Conservation (phyloP, 2,113 vertebrate species). For the Macrotus californicus region DNA sequence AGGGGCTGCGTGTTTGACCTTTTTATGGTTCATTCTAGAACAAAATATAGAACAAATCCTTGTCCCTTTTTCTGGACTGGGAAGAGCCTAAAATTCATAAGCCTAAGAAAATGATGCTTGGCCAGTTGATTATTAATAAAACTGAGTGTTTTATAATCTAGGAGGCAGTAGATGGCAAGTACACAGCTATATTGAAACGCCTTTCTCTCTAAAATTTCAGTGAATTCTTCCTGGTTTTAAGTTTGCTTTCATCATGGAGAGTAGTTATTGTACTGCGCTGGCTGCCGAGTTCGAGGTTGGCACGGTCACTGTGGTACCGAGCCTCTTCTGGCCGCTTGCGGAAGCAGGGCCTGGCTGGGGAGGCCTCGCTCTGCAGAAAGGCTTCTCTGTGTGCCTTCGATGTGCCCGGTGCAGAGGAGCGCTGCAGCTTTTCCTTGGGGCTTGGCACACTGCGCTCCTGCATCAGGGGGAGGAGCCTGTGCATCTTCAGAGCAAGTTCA, state of each 20-base stretch:
- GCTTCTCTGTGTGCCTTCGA: background rate
- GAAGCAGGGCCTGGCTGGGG: background rate
- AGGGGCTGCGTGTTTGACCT: background rate
- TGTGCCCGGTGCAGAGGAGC: background rate
- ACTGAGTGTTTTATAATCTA: background rate
- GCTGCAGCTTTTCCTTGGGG: background rate
- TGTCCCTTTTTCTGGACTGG: background rate
- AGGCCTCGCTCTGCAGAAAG: background rate
- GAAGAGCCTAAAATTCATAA: background rate
- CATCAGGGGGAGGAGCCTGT: background rate
- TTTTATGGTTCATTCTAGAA: background rate
- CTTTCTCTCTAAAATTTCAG: constrained; percentile 1
- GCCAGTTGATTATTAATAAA: background rate
- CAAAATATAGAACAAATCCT: background rate
- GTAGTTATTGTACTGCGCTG: background rate
- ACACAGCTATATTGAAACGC: background rate
- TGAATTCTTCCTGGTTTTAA: background rate
- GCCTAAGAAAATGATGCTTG: background rate
- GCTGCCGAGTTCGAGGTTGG: background rate
- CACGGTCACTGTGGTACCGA: background rate
- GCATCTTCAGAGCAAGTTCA: background rate
- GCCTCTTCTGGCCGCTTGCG: background rate
- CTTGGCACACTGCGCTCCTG: background rate
- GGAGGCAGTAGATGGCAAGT: background rate
- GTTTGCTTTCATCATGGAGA: background rate